These are phyloP conservation scores for Chloebia gouldiae DNA, from an alignment of 2,113 vertebrate genomes.

Conservation along the genomic window DNA sequence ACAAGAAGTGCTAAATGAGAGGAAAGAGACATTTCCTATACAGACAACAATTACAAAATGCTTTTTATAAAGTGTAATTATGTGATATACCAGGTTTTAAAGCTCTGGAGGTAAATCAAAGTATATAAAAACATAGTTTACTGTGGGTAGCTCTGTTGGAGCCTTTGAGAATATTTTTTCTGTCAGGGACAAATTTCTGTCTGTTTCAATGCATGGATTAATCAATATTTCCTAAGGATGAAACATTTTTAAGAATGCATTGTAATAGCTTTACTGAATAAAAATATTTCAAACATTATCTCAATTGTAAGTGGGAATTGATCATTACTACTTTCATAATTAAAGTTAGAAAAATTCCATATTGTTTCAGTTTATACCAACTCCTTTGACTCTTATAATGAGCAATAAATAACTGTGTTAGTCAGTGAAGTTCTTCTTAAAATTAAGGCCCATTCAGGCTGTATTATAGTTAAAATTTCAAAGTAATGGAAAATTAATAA, in stretches of 20 bases:
- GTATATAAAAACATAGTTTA: not conserved
- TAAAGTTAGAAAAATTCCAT: not conserved
- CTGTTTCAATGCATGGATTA: not conserved
- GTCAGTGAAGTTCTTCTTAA: not conserved
- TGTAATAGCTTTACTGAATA: not conserved
- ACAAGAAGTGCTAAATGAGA: not conserved
- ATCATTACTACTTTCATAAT: not conserved
- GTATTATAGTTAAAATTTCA: not conserved
- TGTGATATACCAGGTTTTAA: not conserved
- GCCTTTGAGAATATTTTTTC: not conserved
- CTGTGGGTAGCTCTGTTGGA: not conserved
- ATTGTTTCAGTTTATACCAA: not conserved
- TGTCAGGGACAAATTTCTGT: not conserved
- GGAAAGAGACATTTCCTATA: not conserved
- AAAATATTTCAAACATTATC: not conserved
- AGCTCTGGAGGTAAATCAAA: not conserved
- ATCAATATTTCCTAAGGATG: not conserved
- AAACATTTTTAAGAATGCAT: not conserved
- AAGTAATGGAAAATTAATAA: not conserved
- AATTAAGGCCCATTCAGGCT: not conserved
- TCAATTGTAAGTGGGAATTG: not conserved
- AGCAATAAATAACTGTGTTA: not conserved
- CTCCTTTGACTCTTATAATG: not conserved
- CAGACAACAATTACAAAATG: not conserved
- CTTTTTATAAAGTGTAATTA: not conserved